Evolutionary conservation across 2,888 invertebrate genomes (phyloP), one percentile per base, ranked within the genome.

Genomic region (Laothoe populi): DNA sequence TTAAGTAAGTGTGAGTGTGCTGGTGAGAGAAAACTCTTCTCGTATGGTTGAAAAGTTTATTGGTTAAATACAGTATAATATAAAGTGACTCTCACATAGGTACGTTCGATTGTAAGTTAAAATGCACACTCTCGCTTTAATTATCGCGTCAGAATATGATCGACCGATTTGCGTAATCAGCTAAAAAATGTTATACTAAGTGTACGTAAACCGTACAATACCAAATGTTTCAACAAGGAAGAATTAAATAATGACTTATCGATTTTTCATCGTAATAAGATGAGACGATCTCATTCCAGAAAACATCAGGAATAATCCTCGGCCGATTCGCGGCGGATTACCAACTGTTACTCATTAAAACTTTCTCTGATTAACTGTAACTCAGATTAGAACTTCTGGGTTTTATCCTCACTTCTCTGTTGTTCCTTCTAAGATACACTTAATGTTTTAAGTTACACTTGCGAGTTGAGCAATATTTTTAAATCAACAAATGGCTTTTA

Each of bases 351-450:
- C 65, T 35, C 62, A 63, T 67, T 63, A 59, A 68, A 71, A 71
- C 60, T 72, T 72, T 66, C 57, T 49, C 62, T 63, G 24, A 64
- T 71, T 63, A 65, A 48, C 40, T 45, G 19, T 57, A 16, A 60
- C 57, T 40, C 13, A 26, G 8, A 35, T n/a, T 40, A 10, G 16
- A 40, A 40, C 24, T 53, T 48, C n/a, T 45, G 7, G 19, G 31
- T 46, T 46, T 35, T 59, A 35, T 21, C 19, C 46, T 42, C 44
- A 11, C 35, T 57, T 10, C 46, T 57, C 58, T 31, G 19, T 46
- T 38, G 61, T 26, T 61, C 19, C 24, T 13, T n/a, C 23, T 35
- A 4, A 40, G 48, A 48, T 48, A 8, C 16, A 24, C 24, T 48
- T 26, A 0, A 26, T 16, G 4, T 53, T 53, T 16, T 7, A 53